A percentile compares a stretch with the other conserved stretches of the same genome.
phyloP scores from a whole-genome alignment of 2,113 vertebrate genomes.

The Mola mola region DNA sequence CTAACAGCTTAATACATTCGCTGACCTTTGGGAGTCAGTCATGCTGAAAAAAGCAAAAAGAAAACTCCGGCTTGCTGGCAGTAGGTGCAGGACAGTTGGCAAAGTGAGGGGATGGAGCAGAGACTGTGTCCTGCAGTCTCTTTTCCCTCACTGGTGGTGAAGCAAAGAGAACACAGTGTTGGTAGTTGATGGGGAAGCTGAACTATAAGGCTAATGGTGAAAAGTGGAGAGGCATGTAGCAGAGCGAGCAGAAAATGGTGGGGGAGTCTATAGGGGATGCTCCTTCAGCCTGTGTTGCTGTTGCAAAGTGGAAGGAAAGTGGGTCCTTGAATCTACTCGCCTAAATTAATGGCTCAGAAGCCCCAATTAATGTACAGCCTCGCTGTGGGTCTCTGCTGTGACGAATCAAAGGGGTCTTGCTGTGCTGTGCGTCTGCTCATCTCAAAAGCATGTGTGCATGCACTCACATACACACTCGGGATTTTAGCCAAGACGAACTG shows the following conservation, averaged over 20 bases:
- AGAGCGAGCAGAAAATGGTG: constrained; percentile 41
- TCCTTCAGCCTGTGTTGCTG: constrained; percentile 47
- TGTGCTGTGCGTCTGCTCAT: constrained; percentile 70
- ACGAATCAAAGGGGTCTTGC: constrained; percentile 69
- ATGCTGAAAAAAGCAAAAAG: constrained; percentile 56
- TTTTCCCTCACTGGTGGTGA: constrained; percentile 7
- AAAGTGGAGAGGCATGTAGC: constrained; percentile 15
- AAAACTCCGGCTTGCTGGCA: constrained; percentile 50
- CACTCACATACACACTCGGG: constrained; percentile 9
- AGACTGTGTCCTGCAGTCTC: constrained; percentile 46
- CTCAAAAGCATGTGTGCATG: constrained; percentile 14
- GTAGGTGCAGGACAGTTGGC: constrained; percentile 31
- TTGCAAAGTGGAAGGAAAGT: constrained; percentile 58
- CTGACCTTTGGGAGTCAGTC: constrained; percentile 67
- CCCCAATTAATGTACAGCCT: constrained; percentile 75
- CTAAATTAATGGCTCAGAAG: constrained; percentile 70
- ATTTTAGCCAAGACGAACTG: constrained; percentile 56
- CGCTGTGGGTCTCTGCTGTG: constrained; percentile 55
- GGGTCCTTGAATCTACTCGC: constrained; percentile 58
- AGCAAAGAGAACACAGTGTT: constrained; percentile 14
- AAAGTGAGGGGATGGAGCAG: constrained; percentile 32
- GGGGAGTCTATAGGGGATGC: constrained; percentile 44
- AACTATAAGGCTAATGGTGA: constrained; percentile 23
- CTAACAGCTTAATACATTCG: constrained; percentile 69
- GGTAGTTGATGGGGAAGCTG: constrained; percentile 23